Percentiles rank a stretch among this genome's conserved stretches.
Evolutionary conservation across 1,140 invertebrate species (phyloP).

Genomic region (Macrobrachium nipponense): DNA sequence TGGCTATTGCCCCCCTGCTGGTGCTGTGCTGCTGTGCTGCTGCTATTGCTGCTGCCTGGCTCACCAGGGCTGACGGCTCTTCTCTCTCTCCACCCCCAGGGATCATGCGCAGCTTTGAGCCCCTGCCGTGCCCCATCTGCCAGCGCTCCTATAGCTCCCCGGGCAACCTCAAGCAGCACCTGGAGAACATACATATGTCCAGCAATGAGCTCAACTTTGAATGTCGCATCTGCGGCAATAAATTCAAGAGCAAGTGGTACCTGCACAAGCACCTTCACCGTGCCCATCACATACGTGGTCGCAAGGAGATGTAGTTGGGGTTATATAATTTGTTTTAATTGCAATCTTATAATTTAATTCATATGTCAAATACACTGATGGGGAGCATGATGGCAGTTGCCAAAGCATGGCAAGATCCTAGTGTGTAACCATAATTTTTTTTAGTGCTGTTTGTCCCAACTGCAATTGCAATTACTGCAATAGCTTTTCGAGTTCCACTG

Average conservation of each 20-base stretch:
- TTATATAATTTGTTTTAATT: slow-evolving; percentile 2
- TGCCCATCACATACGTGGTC: slow-evolving; percentile 63
- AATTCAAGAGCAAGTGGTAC: slow-evolving; percentile 65
- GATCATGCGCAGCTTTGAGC: slow-evolving; percentile 65
- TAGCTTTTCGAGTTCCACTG: too few relatives aligned
- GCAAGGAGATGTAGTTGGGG: slow-evolving; percentile 60
- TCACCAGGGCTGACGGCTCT: slow-evolving; percentile 64
- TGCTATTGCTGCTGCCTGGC: slow-evolving; percentile 58
- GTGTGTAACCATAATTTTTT: too few relatives aligned
- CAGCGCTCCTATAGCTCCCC: slow-evolving; percentile 65
- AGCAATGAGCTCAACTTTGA: slow-evolving; percentile 64
- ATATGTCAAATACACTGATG: neutral
- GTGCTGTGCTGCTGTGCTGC: slow-evolving; percentile 49
- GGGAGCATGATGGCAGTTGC: too few relatives aligned
- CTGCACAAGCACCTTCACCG: slow-evolving; percentile 64
- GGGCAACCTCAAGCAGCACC: slow-evolving; percentile 64
- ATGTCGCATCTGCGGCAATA: slow-evolving; percentile 64
- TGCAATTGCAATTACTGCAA: too few relatives aligned
- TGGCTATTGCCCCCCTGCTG: slow-evolving; percentile 35
- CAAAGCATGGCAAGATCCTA: too few relatives aligned
- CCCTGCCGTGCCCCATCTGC: slow-evolving; percentile 65
- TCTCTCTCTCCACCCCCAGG: slow-evolving; percentile 63
- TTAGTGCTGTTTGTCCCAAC: too few relatives aligned
- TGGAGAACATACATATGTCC: slow-evolving; percentile 64
- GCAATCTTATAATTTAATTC: neutral